phyloP scores from a whole-genome alignment of 1,140 invertebrate genomes.

The Phortica variegata region DNA sequence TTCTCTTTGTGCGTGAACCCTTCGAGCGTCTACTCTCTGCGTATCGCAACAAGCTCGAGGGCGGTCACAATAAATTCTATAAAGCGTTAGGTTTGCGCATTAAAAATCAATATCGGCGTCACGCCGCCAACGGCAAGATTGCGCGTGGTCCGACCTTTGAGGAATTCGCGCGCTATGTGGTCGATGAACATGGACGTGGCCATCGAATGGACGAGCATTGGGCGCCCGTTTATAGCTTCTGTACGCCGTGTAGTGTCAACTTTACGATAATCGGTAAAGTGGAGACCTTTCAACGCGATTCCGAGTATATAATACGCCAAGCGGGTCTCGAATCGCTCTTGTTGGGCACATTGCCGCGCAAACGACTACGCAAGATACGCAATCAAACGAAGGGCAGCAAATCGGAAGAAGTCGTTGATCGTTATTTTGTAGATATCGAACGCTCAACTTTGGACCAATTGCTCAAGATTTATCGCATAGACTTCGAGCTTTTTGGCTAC shows the following conservation, averaged over 20 bases:
- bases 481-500: conserved; percentile 73
- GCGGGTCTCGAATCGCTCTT: conserved; percentile 63
- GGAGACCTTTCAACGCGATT: conserved; percentile 71
- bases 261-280: conserved; percentile 68
- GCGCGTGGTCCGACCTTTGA: conserved; percentile 65
- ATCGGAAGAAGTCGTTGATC: conserved; percentile 60
- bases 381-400: conserved; percentile 60
- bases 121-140: conserved; percentile 18
- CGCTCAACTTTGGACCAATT: conserved; percentile 63
- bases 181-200: conserved; percentile 57
- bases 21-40: conserved; percentile 87
- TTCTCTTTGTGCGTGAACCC: conserved; percentile 87
- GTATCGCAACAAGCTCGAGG: conserved; percentile 85
- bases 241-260: conserved; percentile 72
- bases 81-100: conserved; percentile 69
- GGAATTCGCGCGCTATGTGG: conserved; percentile 70
- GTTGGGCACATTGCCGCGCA: conserved; percentile 59
- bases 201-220: conserved; percentile 69
- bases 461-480: conserved; percentile 70
- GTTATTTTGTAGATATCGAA: conserved; percentile 67
- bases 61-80: conserved; percentile 69
- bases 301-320: conserved; percentile 66
- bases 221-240: conserved; percentile 72
- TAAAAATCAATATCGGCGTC: conserved; percentile 59
- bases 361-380: conserved; percentile 60